Percentiles rank a stretch among this genome's conserved stretches.
phyloP scores from a whole-genome alignment of 2,113 vertebrate species.

The Cyrtonyx montezumae region DNA sequence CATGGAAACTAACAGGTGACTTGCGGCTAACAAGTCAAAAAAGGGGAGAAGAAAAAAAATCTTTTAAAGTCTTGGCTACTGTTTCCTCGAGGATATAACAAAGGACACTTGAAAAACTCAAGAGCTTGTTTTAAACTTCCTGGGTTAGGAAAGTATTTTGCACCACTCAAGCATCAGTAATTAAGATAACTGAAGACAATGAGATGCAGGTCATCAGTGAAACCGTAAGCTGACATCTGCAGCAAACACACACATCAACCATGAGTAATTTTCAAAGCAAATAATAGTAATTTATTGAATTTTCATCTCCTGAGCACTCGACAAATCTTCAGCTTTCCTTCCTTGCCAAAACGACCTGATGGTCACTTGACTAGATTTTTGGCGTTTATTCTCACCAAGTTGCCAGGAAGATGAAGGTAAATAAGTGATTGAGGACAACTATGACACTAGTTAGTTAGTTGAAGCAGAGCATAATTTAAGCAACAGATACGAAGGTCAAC shows the following conservation, averaged over 20 bases:
- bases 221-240: neutral
- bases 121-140: neutral
- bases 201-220: neutral
- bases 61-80: neutral
- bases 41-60: neutral
- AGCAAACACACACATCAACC: neutral
- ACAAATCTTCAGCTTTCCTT: slow-evolving; percentile 50
- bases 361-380: slow-evolving; percentile 28
- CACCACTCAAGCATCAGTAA: slow-evolving; percentile 16
- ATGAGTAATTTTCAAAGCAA: neutral
- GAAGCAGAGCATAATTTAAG: slow-evolving; percentile 13
- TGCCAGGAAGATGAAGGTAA: neutral
- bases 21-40: neutral
- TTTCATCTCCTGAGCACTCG: neutral
- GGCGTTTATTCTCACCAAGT: slow-evolving; percentile 38
- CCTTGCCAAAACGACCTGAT: slow-evolving; percentile 50
- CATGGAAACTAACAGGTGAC: neutral
- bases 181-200: neutral
- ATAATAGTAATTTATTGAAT: slow-evolving; percentile 1
- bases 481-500: neutral
- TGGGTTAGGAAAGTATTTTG: slow-evolving; percentile 6
- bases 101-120: neutral
- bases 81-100: neutral
- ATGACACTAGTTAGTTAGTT: neutral
- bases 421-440: neutral